Evolutionary conservation across 1,140 invertebrate genomes (phyloP).

Genomic region (Drosophila athabasca): DNA sequence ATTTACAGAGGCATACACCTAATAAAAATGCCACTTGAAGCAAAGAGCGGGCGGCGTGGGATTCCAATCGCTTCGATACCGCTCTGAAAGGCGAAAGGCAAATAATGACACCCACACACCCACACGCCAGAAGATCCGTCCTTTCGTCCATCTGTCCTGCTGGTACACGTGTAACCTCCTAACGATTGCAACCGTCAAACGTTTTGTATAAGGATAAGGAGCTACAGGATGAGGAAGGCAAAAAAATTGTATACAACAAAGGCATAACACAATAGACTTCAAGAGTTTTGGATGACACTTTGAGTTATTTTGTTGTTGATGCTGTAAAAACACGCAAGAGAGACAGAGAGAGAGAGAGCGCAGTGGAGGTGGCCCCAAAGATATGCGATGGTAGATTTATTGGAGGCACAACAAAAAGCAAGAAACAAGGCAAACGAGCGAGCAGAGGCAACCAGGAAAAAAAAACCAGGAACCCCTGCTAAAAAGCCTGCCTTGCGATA

Average conservation of each 20-base stretch:
- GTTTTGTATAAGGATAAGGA: constrained; percentile 66
- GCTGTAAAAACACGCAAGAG: constrained; percentile 61
- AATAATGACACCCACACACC: constrained; percentile 26
- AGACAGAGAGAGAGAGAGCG: constrained; percentile 1
- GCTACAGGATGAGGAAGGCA: constrained; percentile 8
- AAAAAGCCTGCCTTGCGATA: constrained; percentile 54
- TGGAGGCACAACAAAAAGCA: constrained; percentile 27
- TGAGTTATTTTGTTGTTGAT: constrained; percentile 80
- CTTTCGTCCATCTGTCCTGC: background rate
- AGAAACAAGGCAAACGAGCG: constrained; percentile 9
- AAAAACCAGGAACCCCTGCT: constrained; percentile 40
- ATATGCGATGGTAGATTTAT: constrained; percentile 78
- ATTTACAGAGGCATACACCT: constrained; percentile 61
- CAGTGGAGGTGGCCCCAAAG: constrained; percentile 32
- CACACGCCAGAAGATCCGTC: constrained; percentile 21
- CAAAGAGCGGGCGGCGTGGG: constrained; percentile 44
- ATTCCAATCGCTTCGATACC: constrained; percentile 17
- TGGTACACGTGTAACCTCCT: constrained; percentile 65
- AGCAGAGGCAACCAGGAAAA: background rate
- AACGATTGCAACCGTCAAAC: constrained; percentile 69
- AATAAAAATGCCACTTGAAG: constrained; percentile 49
- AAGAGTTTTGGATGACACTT: constrained; percentile 78
- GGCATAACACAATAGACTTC: constrained; percentile 74
- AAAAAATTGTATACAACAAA: constrained; percentile 50
- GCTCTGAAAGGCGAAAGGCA: constrained; percentile 15